phyloP scores from a whole-genome alignment of 2,113 vertebrate species.

The Myrmecobius fasciatus region DNA sequence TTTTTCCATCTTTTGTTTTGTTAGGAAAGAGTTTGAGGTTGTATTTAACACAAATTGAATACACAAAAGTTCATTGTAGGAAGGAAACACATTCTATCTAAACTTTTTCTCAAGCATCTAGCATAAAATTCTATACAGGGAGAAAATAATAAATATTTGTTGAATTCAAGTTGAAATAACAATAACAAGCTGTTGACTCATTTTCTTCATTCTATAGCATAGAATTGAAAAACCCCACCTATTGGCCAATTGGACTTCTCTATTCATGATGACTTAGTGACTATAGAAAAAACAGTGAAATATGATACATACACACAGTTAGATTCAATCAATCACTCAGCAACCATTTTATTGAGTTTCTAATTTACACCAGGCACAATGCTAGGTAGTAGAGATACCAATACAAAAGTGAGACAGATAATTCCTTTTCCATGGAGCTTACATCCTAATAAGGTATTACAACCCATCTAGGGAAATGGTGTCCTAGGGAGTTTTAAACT shows the following conservation, averaged over 20 bases:
- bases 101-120: not conserved
- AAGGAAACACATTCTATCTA: not conserved
- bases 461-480: not conserved
- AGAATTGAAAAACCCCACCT: not conserved
- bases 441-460: not conserved
- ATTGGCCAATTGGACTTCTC: not conserved
- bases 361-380: not conserved
- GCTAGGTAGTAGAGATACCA: not conserved
- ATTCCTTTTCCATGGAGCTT: not conserved
- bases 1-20: constrained; percentile 17
- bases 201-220: not conserved
- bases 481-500: not conserved
- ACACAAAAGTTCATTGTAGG: not conserved
- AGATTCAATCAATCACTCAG: not conserved
- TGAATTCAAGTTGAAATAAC: not conserved
- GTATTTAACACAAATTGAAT: not conserved
- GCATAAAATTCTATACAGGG: not conserved
- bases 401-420: not conserved
- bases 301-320: not conserved
- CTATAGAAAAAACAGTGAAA: not conserved
- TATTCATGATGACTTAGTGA: not conserved
- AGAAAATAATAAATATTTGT: not conserved
- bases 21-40: not conserved
- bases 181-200: not conserved
- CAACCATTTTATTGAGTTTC: not conserved